These are phyloP conservation scores for Cossypha polioptera DNA, from an alignment of 2,797 vertebrate species.

Conservation along the genomic window DNA sequence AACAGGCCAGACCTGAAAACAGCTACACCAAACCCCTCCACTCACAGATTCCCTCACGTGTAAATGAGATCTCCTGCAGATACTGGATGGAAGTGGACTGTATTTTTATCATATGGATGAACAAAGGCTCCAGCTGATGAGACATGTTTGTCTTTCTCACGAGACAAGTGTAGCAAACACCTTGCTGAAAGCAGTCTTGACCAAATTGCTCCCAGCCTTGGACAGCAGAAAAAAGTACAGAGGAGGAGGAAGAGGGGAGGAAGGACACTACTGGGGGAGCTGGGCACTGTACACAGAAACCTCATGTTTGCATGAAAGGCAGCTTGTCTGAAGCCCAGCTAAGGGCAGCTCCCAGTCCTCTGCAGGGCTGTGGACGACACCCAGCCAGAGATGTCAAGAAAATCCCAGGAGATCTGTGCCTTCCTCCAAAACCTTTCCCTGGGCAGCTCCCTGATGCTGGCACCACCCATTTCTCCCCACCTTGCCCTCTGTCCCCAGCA, in stretches of 20 bases:
- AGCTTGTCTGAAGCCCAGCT: neutral
- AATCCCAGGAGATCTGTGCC: neutral
- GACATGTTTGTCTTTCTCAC: neutral
- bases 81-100: neutral
- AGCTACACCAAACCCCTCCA: neutral
- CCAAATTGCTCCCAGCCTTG: neutral
- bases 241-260: neutral
- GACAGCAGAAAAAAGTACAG: neutral
- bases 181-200: neutral
- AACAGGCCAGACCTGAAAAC: neutral
- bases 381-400: neutral
- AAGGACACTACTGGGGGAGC: neutral
- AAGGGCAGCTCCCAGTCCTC: neutral
- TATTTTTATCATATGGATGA: neutral
- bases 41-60: fast-evolving
- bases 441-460: neutral
- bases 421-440: neutral
- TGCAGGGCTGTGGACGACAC: fast-evolving
- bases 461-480: neutral
- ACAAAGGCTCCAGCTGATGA: neutral
- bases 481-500: neutral
- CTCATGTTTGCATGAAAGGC: neutral
- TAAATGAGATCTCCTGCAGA: neutral
- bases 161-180: neutral
- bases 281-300: neutral